A percentile compares a stretch with the other conserved stretches of the same genome.
Evolutionary conservation across 1,140 invertebrate genomes (phyloP).

Genomic region (Aphelenchoides fujianensis): DNA sequence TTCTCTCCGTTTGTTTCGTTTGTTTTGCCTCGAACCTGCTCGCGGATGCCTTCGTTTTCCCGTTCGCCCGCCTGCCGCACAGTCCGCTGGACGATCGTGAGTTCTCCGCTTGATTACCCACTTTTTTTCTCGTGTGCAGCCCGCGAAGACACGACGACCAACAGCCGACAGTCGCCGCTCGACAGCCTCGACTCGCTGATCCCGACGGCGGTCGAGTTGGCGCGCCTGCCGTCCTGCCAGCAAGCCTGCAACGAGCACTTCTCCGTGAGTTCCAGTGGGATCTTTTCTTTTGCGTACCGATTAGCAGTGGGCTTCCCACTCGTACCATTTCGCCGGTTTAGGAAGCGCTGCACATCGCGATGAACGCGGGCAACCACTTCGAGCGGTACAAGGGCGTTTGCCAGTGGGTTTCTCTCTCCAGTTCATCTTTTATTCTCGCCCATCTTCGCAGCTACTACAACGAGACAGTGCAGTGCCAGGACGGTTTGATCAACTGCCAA

Average conservation of each 20-base stretch:
- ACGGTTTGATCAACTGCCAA: background rate
- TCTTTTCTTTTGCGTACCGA: too few species aligned
- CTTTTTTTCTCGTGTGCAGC: background rate
- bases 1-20: background rate
- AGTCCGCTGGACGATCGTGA: background rate
- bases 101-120: background rate
- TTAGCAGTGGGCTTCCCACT: too few species aligned
- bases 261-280: too few species aligned
- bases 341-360: constrained; percentile 6
- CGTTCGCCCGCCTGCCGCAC: background rate
- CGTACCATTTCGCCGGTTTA: too few species aligned
- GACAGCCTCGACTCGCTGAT: background rate
- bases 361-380: background rate
- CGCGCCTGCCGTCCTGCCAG: background rate
- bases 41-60: background rate
- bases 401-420: background rate
- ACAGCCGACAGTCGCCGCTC: background rate
- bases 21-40: background rate
- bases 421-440: background rate
- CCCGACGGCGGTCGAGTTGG: background rate
- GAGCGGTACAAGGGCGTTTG: constrained; percentile 1
- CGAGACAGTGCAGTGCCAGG: background rate
- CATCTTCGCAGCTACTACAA: constrained; percentile 12
- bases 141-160: background rate
- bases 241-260: constrained; percentile 10